These are phyloP conservation scores for Acromyrmex heyeri DNA, from an alignment of 1,140 invertebrate species.

Conservation along the genomic window DNA sequence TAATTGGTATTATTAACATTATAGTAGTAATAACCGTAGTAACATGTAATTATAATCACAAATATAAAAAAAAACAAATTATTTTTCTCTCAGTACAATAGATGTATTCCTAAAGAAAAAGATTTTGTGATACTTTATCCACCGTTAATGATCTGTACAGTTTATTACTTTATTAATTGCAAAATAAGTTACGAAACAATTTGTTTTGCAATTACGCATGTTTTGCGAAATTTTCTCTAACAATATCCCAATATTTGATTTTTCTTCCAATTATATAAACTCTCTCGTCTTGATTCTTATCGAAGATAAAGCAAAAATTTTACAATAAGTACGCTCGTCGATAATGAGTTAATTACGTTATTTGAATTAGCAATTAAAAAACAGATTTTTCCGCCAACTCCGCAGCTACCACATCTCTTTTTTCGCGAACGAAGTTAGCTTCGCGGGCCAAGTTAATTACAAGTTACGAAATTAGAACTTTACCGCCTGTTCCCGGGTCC, in stretches of 20 bases:
- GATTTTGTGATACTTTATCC: not conserved
- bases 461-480: slow-evolving; percentile 61
- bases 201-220: not conserved
- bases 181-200: slow-evolving; percentile 15
- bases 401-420: slow-evolving; percentile 3
- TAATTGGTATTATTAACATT: too few relatives aligned
- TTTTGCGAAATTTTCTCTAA: not conserved
- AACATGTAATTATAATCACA: too few relatives aligned
- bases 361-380: slow-evolving; percentile 54
- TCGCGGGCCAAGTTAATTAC: slow-evolving; percentile 55
- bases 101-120: not conserved
- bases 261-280: slow-evolving; percentile 11
- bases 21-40: too few relatives aligned
- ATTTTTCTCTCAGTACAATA: too few relatives aligned
- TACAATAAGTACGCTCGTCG: slow-evolving; percentile 6
- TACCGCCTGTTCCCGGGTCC: slow-evolving; percentile 8
- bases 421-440: slow-evolving; percentile 41
- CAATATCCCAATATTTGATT: not conserved
- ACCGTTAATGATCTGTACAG: not conserved
- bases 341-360: slow-evolving; percentile 52
- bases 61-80: too few relatives aligned
- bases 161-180: not conserved
- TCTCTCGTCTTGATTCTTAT: not conserved
- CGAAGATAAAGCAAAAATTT: slow-evolving; percentile 1
- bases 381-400: slow-evolving; percentile 47